phyloP scores from a whole-genome alignment of 2,888 invertebrate species.

The Pandemis heparana region DNA sequence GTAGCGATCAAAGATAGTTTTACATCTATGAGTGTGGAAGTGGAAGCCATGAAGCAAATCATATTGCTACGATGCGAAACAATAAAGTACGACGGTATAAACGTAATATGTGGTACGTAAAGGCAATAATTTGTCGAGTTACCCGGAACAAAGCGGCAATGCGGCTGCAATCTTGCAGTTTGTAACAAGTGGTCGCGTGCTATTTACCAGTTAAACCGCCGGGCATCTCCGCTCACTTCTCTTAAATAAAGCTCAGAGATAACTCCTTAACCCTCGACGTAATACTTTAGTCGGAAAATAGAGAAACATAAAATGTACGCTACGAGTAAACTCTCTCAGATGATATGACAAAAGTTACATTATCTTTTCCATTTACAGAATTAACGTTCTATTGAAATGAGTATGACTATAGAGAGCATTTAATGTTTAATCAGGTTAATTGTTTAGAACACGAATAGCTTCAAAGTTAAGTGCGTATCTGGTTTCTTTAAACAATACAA shows the following conservation, averaged over 20 bases:
- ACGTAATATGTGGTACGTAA: constrained; percentile 20
- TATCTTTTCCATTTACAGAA: neutral
- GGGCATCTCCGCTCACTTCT: constrained; percentile 22
- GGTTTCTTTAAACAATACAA: neutral
- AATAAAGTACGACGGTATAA: constrained; percentile 11
- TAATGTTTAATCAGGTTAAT: constrained; percentile 2
- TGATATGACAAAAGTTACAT: constrained; percentile 1
- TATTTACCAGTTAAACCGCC: constrained; percentile 27
- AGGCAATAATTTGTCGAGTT: constrained; percentile 18
- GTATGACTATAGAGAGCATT: neutral
- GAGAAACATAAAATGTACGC: constrained; percentile 2
- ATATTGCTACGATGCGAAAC: constrained; percentile 3
- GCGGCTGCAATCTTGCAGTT: constrained; percentile 34
- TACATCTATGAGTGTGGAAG: neutral
- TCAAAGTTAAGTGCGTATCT: neutral
- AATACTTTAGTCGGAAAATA: constrained; percentile 23
- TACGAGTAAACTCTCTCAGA: neutral
- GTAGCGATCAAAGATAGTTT: neutral
- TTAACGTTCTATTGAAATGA: neutral
- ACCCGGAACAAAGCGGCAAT: constrained; percentile 19
- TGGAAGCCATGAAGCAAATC: neutral
- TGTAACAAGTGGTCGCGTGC: constrained; percentile 51
- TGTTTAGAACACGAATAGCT: neutral
- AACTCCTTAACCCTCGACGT: constrained; percentile 31
- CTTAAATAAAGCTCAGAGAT: constrained; percentile 35